Evolutionary conservation across 2,888 invertebrate genomes (phyloP).

Genomic region (Chrysotoxum bicinctum): DNA sequence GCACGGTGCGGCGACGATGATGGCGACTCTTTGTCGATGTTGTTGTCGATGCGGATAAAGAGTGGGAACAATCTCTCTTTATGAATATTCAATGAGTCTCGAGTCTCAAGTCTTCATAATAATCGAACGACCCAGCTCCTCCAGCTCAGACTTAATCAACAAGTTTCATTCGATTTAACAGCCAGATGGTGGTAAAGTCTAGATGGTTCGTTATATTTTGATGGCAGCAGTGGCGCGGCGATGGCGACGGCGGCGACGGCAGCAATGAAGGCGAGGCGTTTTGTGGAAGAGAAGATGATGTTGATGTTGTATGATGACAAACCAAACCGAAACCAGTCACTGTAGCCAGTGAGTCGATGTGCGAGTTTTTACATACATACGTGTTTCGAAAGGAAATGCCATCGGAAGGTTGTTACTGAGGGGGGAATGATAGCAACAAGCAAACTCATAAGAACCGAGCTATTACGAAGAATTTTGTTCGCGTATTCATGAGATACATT

Average conservation of each 20-base stretch:
- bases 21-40: slow-evolving; percentile 37
- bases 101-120: slow-evolving; percentile 30
- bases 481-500: slow-evolving; percentile 63
- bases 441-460: slow-evolving; percentile 29
- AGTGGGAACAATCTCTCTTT: slow-evolving; percentile 48
- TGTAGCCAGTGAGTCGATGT: slow-evolving; percentile 25
- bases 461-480: slow-evolving; percentile 54
- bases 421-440: slow-evolving; percentile 52
- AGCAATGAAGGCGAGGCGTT: background rate
- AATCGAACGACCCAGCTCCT: slow-evolving; percentile 53
- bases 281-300: slow-evolving; percentile 40
- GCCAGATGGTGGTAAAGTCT: slow-evolving; percentile 59
- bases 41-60: slow-evolving; percentile 14
- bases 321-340: slow-evolving; percentile 42
- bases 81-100: slow-evolving; percentile 71
- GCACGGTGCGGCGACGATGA: background rate
- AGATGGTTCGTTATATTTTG: slow-evolving; percentile 39
- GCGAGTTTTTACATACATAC: background rate
- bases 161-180: slow-evolving; percentile 67
- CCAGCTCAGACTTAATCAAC: slow-evolving; percentile 67
- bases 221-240: slow-evolving; percentile 17
- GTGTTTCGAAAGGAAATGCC: slow-evolving; percentile 46
- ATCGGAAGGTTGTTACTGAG: slow-evolving; percentile 5
- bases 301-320: slow-evolving; percentile 50
- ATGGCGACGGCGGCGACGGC: background rate